Percentiles rank a stretch among this genome's conserved stretches.
These are phyloP conservation scores for Calliphora vomitoria DNA, from an alignment of 2,888 invertebrate genomes.

Conservation along the genomic window DNA sequence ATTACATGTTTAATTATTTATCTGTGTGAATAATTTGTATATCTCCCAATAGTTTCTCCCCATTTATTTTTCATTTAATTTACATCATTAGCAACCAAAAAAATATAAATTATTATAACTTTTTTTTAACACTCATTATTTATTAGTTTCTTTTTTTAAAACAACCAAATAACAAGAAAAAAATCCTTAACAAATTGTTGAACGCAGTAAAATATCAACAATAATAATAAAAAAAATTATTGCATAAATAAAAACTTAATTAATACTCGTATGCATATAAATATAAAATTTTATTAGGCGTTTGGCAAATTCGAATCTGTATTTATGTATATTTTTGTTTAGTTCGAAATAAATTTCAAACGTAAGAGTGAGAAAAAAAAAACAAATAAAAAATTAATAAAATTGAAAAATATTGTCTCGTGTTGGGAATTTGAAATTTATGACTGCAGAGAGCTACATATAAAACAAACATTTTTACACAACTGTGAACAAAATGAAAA, in stretches of 20 bases:
- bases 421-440: constrained; percentile 60
- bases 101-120: neutral
- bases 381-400: constrained; percentile 32
- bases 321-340: neutral
- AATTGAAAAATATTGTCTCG: constrained; percentile 63
- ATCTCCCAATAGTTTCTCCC: too few relatives aligned
- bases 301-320: constrained; percentile 64
- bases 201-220: neutral
- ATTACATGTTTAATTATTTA: too few relatives aligned
- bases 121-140: neutral
- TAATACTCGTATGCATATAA: constrained; percentile 62
- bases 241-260: constrained; percentile 72
- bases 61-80: too few relatives aligned
- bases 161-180: neutral
- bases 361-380: neutral
- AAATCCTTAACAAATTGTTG: constrained; percentile 31
- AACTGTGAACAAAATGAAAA: neutral
- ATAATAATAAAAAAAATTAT: constrained; percentile 45
- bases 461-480: constrained; percentile 34
- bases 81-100: neutral
- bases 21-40: too few relatives aligned
- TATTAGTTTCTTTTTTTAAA: neutral
- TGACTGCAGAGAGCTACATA: constrained; percentile 20
- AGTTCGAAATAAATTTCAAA: constrained; percentile 22
- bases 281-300: constrained; percentile 69